Percentiles rank a stretch among this genome's conserved stretches.
Conservation (phyloP, 2,888 invertebrate genomes). For the Metacarcinus magister region DNA sequence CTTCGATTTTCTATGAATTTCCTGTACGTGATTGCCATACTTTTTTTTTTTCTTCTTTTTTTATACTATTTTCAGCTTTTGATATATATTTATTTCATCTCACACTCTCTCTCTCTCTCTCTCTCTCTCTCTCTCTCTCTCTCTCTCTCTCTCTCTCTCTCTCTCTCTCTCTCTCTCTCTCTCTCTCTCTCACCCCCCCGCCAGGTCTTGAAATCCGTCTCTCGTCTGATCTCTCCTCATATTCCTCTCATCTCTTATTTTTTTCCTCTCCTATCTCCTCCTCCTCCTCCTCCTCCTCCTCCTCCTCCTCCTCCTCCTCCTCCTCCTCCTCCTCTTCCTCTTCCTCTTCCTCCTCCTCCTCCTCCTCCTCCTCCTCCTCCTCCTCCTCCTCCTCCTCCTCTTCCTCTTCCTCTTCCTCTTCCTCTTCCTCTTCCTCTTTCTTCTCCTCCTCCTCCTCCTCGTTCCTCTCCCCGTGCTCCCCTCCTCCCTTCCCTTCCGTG, state of each 20-base stretch:
- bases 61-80: background rate
- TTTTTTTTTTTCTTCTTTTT: background rate
- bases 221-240: background rate
- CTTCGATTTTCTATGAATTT: conserved; percentile 12
- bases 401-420: background rate
- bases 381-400: background rate
- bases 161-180: conserved; percentile 43
- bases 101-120: background rate
- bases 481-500: background rate
- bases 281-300: background rate
- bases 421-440: background rate
- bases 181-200: background rate
- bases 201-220: conserved; percentile 13
- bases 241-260: background rate
- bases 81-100: background rate
- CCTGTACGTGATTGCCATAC: background rate
- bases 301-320: background rate
- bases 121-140: conserved; percentile 4
- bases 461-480: background rate
- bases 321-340: background rate
- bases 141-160: conserved; percentile 6
- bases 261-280: background rate
- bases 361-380: background rate
- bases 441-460: background rate
- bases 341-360: background rate